Percentiles rank a stretch among this genome's conserved stretches.
phyloP scores from a whole-genome alignment of 2,888 invertebrate genomes.

The Nomada ferruginata region DNA sequence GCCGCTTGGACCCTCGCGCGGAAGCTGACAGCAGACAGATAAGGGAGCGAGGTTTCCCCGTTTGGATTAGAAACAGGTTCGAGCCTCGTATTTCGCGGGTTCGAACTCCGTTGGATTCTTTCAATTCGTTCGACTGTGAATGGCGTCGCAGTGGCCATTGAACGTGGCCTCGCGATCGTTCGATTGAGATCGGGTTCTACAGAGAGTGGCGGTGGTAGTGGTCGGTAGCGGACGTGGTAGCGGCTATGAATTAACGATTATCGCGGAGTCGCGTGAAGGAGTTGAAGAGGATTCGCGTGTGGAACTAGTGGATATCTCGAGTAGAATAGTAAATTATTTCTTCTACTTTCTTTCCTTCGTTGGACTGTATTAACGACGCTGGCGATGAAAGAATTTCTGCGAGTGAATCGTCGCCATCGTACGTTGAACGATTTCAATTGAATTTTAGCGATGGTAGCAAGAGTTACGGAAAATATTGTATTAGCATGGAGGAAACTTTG shows the following conservation, averaged over 20 bases:
- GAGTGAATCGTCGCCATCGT: too few species aligned
- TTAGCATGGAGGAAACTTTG: too few species aligned
- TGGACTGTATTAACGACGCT: not conserved
- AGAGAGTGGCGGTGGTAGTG: not conserved
- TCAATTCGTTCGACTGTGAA: constrained; percentile 30
- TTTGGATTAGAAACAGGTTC: constrained; percentile 57
- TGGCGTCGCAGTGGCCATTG: constrained; percentile 27
- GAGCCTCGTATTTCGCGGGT: constrained; percentile 43
- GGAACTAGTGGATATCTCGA: not conserved
- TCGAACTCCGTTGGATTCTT: not conserved
- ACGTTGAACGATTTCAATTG: too few species aligned
- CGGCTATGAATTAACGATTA: constrained; percentile 8
- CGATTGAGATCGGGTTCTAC: not conserved
- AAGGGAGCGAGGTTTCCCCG: constrained; percentile 43
- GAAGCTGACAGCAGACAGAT: constrained; percentile 46
- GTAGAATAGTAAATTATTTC: not conserved
- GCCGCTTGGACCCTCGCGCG: constrained; percentile 14
- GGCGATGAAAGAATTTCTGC: too few species aligned
- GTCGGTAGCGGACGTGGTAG: not conserved
- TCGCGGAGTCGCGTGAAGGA: not conserved
- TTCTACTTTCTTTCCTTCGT: not conserved
- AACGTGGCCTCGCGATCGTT: not conserved
- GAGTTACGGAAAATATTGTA: too few species aligned
- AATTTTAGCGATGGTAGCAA: too few species aligned
- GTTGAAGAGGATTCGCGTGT: not conserved